Evolutionary conservation across 2,113 vertebrate species (phyloP).

Genomic region (Saccopteryx leptura): DNA sequence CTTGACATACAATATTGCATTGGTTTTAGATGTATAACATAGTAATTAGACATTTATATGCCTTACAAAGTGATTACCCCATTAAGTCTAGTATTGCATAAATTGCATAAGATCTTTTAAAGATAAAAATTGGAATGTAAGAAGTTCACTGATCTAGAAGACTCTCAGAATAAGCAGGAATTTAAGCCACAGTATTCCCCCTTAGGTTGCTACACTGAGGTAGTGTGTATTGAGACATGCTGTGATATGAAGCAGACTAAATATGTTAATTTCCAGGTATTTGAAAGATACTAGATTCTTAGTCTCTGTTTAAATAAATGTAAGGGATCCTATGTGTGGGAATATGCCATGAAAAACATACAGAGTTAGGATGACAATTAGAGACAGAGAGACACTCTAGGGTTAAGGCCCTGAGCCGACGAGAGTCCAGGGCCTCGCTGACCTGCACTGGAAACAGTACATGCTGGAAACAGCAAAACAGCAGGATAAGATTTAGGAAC

Average conservation of each 20-base stretch:
- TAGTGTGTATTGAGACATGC: not conserved
- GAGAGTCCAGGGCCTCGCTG: too few species aligned
- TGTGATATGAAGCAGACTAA: not conserved
- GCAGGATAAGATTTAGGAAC: too few species aligned
- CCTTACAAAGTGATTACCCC: too few species aligned
- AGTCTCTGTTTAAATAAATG: constrained; percentile 16
- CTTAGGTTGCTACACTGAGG: not conserved
- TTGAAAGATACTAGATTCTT: constrained; percentile 12
- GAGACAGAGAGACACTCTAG: too few species aligned
- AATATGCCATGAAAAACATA: too few species aligned
- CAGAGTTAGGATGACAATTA: too few species aligned
- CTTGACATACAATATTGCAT: too few species aligned
- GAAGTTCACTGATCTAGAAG: not conserved
- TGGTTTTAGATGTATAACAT: too few species aligned
- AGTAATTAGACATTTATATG: too few species aligned
- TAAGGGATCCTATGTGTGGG: not conserved
- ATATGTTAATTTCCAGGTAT: not conserved
- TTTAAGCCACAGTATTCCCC: not conserved
- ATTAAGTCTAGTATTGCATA: not conserved
- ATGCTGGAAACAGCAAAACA: too few species aligned
- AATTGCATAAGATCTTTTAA: not conserved
- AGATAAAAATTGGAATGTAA: constrained; percentile 13
- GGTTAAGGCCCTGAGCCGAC: too few species aligned
- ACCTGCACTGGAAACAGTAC: too few species aligned
- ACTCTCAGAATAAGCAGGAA: not conserved